Base-by-base conservation (phyloP, 2,113 vertebrate genomes). In the Neolamprologus ventralis region DNA sequence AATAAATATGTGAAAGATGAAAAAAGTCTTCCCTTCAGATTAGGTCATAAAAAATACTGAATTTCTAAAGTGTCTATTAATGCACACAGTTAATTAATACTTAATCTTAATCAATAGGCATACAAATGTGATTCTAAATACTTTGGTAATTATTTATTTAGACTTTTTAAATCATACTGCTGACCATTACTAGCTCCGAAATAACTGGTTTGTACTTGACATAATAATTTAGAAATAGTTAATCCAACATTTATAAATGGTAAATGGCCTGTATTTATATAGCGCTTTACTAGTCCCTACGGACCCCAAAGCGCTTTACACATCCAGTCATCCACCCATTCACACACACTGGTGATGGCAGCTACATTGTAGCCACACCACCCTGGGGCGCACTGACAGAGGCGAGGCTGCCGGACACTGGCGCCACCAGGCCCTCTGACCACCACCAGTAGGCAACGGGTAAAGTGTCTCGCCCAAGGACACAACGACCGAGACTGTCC, bases 161-260 rank as follows among this genome's bases (percentile, higher is more conserved):
- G 60, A 37, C 60, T 21, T 65, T 65, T 37, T 21, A 37, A 65
- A 37, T 13, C 19, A 68, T 21, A 35, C 31, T 35, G 10, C 33
- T 21, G 0, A 68, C 11, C 4, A 1, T 37, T 37, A 5, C 11
- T 8, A 21, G 33, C 19, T 37, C 19, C 0, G 0, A n/a, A 68
- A 68, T 68, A 68, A 37, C 19, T 68, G 11, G 63, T 37, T 68
- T 68, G 19, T 1, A 68, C 33, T 37, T 68, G 7, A 21, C 11
- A 37, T 13, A 68, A 68, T 8, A 68, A 68, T 68, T 68, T 37
- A 37, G 33, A 68, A 21, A 68, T 68, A 37, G 19, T 68, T 68
- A 68, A 21, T 37, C 63, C 63, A 68, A 7, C 19, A 37, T 68
- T 68, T 40, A 37, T 21, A n/a, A n/a, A n/a, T n/a, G n/a, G n/a